Evolutionary conservation across 2,888 invertebrate species (phyloP).

Genomic region (Epistrophe grossulariae): DNA sequence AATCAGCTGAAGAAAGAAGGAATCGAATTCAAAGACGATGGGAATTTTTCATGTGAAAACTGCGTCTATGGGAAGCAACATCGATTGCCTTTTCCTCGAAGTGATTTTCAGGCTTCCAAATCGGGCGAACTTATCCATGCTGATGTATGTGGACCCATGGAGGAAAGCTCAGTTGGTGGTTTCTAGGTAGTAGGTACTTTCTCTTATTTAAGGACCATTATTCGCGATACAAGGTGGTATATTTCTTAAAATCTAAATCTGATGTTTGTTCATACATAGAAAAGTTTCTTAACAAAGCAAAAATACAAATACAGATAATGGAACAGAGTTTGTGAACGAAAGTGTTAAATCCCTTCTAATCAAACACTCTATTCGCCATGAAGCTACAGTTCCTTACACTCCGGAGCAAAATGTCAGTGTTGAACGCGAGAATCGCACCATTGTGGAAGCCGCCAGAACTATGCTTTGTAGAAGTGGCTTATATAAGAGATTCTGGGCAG

Average conservation of each 20-base stretch:
- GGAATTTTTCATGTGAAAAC: constrained; percentile 72
- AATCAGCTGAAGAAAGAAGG: constrained; percentile 57
- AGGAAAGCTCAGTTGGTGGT: constrained; percentile 60
- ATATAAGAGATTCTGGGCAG: constrained; percentile 79
- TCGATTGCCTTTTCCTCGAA: constrained; percentile 63
- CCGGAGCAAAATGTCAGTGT: constrained; percentile 69
- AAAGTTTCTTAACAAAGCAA: no score
- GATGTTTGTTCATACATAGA: no score
- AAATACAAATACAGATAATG: no score
- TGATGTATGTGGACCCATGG: constrained; percentile 71
- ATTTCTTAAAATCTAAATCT: constrained; percentile 56
- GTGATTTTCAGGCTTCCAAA: constrained; percentile 53
- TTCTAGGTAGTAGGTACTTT: constrained; percentile 67
- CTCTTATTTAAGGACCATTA: constrained; percentile 68
- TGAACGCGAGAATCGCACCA: constrained; percentile 73
- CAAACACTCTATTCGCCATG: no score
- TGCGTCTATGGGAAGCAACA: constrained; percentile 77
- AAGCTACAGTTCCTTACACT: no score
- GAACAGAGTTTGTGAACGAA: no score
- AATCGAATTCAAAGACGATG: constrained; percentile 56
- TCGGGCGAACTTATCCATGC: constrained; percentile 71
- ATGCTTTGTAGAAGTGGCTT: constrained; percentile 69
- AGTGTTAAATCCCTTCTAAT: no score
- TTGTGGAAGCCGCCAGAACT: constrained; percentile 65
- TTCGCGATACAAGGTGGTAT: constrained; percentile 60